phyloP scores from a whole-genome alignment of 2,113 vertebrate species.

The Athene noctua region DNA sequence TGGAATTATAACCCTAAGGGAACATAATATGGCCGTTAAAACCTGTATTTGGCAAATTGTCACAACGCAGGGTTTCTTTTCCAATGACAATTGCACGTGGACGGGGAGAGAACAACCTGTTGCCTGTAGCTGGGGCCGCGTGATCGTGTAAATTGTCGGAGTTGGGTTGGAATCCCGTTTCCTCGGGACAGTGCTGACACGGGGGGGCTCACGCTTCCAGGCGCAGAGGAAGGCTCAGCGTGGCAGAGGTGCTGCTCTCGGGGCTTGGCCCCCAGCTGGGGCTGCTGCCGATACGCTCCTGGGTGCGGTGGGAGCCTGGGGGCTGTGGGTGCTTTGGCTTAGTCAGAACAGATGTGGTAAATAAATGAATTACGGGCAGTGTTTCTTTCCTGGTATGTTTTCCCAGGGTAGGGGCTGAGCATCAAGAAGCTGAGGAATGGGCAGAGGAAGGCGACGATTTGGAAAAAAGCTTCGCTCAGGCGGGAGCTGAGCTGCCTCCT shows the following conservation, averaged over 20 bases:
- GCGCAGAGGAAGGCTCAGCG: neutral
- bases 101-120: neutral
- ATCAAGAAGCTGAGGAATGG: neutral
- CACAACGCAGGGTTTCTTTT: neutral
- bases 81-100: neutral
- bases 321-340: neutral
- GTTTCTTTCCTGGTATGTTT: neutral
- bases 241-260: neutral
- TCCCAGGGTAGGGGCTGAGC: neutral
- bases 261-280: neutral
- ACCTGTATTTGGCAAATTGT: neutral
- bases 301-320: neutral
- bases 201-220: neutral
- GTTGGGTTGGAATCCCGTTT: no score
- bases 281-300: neutral
- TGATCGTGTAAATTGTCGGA: rapidly evolving
- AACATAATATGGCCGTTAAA: neutral
- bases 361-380: neutral
- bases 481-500: neutral
- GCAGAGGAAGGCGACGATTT: neutral
- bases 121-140: neutral
- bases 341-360: neutral
- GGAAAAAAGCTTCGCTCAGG: neutral
- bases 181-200: neutral
- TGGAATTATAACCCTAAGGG: neutral